Evolutionary conservation across 2,888 invertebrate species (phyloP), one percentile per base, ranked within the genome.

Genomic region (Platerodrilus igneus): DNA sequence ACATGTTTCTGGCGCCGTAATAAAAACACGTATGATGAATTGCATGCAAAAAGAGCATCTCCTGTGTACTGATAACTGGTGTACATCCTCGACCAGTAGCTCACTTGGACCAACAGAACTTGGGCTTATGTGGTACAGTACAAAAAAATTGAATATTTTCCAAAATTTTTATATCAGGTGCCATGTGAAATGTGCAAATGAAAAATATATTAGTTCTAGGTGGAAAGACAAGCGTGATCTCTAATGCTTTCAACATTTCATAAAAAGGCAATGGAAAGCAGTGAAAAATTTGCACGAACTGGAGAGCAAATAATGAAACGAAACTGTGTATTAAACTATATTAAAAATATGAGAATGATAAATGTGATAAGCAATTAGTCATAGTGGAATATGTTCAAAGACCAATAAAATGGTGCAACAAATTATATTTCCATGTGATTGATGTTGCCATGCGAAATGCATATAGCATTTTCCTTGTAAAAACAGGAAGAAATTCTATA

Each of bases 361-460:
- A 32, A 10, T 21, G 19, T 10, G 32, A 32, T 22, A 22, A 22
- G 21, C 32, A 32, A 15, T 32, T 32, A 15, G 14, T 19, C 9
- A 22, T 19, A 15, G 31, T 23, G 8, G 22, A 37, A 9, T 31
- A 22, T 37, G 34, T 32, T n/a, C 15, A 25, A 15, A 34, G 27
- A 35, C 27, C 13, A 20, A 14, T 33, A 37, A 23, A 36, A 43
- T 48, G 45, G 45, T 48, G 28, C 40, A 46, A 45, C 38, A 45
- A 42, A 28, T 31, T 38, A 30, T 41, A 29, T 21, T 42, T 34
- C 10, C 23, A 38, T 19, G 3, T 38, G 13, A n/a, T 23, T 3
- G 37, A 39, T 30, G 9, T 39, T 4, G 9, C 31, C 17, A 22
- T 31, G 7, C 15, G 37, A 17, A 32, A 23, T 20, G 19, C 20